Evolutionary conservation across 2,888 invertebrate species (phyloP), one percentile per base, ranked within the genome.

Genomic region (Drosophila atroscutellata): DNA sequence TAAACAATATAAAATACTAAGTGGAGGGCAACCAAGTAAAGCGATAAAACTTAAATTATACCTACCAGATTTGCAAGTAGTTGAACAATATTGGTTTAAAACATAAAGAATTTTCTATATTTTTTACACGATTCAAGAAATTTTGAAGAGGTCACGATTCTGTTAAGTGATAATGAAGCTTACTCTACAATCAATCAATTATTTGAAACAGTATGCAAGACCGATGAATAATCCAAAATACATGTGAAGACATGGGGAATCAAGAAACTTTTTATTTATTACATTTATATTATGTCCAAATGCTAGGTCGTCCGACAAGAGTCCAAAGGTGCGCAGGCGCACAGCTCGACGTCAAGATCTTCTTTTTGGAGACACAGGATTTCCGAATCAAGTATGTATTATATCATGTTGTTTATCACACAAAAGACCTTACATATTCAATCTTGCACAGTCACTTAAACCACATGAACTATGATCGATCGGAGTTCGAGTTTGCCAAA

Each of bases 291-390:
- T 67, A n/a, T 63, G 20, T 70, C 39, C 66, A 9, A 52, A 64
- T 61, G 5, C 58, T 47, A 84, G 83, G 42, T 69, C 66, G 24
- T 57, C 68, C 52, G 83, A 83, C 11, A 85, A 81, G 45, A 77
- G 72, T 64, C 65, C 75, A 30, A 96, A 96, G 93, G 94, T 95
- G 37, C 93, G 96, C 52, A 93, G 95, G 84, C 93, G 95, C 75
- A 95, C 96, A 8, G 95, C 95, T 8, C 94, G 94, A 63, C 95
- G 96, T 0, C 95, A 95, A 78, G 96, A 97, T 90, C 93, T 97
- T 76, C 93, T 97, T 45, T 96, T 95, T 87, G 95, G 95, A 39
- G 77, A 79, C 56, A 50, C 61, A 11, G 67, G 42, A 37, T 64
- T 47, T 52, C 45, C 63, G 20, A 72, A 52, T 28, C 39, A 54